Evolutionary conservation across 2,888 invertebrate species (phyloP).

Genomic region (Oscheius sp.): DNA sequence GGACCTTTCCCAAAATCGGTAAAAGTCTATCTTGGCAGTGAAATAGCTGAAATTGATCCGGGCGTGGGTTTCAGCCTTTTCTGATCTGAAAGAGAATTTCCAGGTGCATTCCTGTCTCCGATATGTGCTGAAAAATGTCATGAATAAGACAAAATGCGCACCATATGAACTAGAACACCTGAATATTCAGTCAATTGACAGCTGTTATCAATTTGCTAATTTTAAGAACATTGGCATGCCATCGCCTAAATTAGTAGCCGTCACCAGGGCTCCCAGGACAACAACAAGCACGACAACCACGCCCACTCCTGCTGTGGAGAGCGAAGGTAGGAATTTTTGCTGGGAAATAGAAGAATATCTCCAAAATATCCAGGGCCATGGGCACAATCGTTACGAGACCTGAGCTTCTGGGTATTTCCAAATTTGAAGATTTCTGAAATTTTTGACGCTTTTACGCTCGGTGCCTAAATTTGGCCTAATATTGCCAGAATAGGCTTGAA

Average conservation of each 20-base stretch:
- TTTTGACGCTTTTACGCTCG: too few relatives aligned
- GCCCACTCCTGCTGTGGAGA: slow-evolving; percentile 8
- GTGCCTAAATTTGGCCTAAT: too few relatives aligned
- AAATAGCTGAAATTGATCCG: slow-evolving; percentile 54
- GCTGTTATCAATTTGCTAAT: slow-evolving; percentile 49
- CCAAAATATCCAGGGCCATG: too few relatives aligned
- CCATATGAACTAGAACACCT: slow-evolving; percentile 41
- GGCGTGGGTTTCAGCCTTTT: slow-evolving; percentile 44
- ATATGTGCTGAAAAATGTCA: slow-evolving; percentile 35
- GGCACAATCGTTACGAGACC: too few relatives aligned
- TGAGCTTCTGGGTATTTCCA: too few relatives aligned
- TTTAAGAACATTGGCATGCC: slow-evolving; percentile 17
- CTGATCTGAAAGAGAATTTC: too few relatives aligned
- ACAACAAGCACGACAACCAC: background rate
- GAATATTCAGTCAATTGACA: slow-evolving; percentile 50
- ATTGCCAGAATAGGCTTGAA: too few relatives aligned
- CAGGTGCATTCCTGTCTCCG: slow-evolving; percentile 50
- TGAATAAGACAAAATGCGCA: slow-evolving; percentile 46
- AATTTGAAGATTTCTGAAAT: too few relatives aligned
- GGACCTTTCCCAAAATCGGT: slow-evolving; percentile 20
- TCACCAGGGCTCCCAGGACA: slow-evolving; percentile 14
- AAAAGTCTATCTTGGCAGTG: slow-evolving; percentile 53
- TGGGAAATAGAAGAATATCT: too few relatives aligned
- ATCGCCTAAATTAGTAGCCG: background rate
- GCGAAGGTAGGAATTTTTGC: slow-evolving; percentile 10